Evolutionary conservation across 1,140 invertebrate genomes (phyloP).

Genomic region (Drosophila pruinosa): DNA sequence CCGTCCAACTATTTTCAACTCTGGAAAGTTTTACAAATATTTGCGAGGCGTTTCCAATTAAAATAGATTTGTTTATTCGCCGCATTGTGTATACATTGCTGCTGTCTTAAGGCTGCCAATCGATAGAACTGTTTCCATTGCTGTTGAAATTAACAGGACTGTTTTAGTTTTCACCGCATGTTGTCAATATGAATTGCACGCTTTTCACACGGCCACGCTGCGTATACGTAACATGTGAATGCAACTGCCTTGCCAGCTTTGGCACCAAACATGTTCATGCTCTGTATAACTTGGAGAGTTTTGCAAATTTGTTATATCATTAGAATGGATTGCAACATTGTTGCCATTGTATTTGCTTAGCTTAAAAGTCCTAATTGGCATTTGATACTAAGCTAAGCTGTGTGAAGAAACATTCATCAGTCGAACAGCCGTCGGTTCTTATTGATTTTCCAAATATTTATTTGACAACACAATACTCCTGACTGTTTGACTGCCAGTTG

Average conservation of each 20-base stretch:
- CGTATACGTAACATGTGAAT: conserved; percentile 41
- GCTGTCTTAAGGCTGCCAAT: too few species aligned
- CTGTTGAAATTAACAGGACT: conserved; percentile 51
- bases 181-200: conserved; percentile 59
- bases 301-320: conserved; percentile 47
- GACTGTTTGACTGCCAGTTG: not conserved
- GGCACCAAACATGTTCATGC: conserved; percentile 1
- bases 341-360: conserved; percentile 36
- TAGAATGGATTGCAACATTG: conserved; percentile 11
- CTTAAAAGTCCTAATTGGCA: conserved; percentile 60
- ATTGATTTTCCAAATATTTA: conserved; percentile 64
- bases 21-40: not conserved
- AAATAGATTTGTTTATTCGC: too few species aligned
- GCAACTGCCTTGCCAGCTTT: conserved; percentile 24
- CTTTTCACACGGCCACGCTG: conserved; percentile 38
- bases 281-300: not conserved
- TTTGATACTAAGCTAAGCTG: not conserved
- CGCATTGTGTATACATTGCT: too few species aligned
- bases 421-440: conserved; percentile 15
- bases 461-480: conserved; percentile 18
- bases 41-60: not conserved
- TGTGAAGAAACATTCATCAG: not conserved
- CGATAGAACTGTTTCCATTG: conserved; percentile 21
- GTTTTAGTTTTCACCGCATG: conserved; percentile 51
- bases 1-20: not conserved